These are phyloP conservation scores for Hymenopus coronatus DNA, from an alignment of 2,888 invertebrate genomes.

Conservation along the genomic window DNA sequence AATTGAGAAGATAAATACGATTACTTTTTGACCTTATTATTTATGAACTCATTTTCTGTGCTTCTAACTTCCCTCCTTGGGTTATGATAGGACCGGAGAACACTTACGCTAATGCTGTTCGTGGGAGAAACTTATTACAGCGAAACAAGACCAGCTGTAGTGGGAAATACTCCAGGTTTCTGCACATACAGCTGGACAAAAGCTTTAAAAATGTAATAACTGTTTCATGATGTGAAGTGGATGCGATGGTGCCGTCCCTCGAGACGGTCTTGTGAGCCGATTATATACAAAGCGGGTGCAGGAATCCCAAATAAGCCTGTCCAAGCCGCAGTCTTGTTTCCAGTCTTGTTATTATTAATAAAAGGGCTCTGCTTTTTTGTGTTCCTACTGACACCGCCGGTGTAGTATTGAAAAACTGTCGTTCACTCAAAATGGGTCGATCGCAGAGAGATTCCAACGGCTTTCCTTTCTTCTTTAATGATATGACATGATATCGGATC, in stretches of 20 bases:
- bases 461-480: background rate
- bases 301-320: background rate
- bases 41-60: background rate
- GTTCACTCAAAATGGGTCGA: background rate
- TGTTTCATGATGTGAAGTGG: background rate
- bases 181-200: background rate
- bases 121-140: background rate
- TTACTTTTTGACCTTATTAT: no score
- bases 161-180: background rate
- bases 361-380: background rate
- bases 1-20: no score
- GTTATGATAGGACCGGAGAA: background rate
- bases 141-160: background rate
- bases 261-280: background rate
- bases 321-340: background rate
- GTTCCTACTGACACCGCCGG: background rate
- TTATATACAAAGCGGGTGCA: background rate
- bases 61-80: background rate
- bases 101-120: background rate
- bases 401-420: background rate
- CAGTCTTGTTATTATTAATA: background rate
- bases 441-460: background rate
- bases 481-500: background rate
- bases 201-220: background rate
- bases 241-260: background rate